Evolutionary conservation across 2,888 invertebrate genomes (phyloP).

Genomic region (Tetrapedia diversipes): DNA sequence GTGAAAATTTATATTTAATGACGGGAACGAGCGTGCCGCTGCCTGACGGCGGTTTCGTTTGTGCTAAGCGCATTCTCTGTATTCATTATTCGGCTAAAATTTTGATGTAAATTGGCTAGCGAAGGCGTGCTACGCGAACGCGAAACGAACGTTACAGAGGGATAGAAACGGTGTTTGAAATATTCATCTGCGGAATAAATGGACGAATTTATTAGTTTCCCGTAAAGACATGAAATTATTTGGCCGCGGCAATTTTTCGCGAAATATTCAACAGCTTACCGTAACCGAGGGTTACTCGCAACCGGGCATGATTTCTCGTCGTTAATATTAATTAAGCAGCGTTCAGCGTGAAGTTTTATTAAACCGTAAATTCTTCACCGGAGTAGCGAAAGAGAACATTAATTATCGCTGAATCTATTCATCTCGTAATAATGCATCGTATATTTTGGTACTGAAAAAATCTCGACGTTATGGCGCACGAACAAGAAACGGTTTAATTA

Average conservation of each 20-base stretch:
- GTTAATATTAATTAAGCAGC: conserved; percentile 34
- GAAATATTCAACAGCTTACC: not conserved
- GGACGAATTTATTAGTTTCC: not conserved
- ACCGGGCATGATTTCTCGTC: not conserved
- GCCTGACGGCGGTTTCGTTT: not conserved
- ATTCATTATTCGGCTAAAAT: conserved; percentile 23
- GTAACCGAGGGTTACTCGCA: too few relatives aligned
- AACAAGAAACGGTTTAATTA: conserved; percentile 7
- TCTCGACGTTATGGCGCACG: not conserved
- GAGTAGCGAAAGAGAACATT: conserved; percentile 39
- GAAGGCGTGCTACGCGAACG: not conserved
- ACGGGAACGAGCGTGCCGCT: not conserved
- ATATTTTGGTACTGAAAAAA: conserved; percentile 1
- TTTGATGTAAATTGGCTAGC: conserved; percentile 5
- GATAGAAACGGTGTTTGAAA: not conserved
- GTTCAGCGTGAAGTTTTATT: conserved; percentile 38
- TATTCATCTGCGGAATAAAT: not conserved
- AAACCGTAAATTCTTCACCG: conserved; percentile 29
- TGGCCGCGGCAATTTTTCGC: not conserved
- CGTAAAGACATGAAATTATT: not conserved
- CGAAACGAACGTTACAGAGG: not conserved
- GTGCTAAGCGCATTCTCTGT: not conserved
- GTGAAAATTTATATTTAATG: conserved; percentile 30
- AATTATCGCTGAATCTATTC: conserved; percentile 48
- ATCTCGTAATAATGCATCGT: conserved; percentile 24